A percentile compares a stretch with the other conserved stretches of the same genome.
These are phyloP conservation scores for Sebastes oblongus DNA, from an alignment of 2,797 vertebrate species.

Conservation along the genomic window DNA sequence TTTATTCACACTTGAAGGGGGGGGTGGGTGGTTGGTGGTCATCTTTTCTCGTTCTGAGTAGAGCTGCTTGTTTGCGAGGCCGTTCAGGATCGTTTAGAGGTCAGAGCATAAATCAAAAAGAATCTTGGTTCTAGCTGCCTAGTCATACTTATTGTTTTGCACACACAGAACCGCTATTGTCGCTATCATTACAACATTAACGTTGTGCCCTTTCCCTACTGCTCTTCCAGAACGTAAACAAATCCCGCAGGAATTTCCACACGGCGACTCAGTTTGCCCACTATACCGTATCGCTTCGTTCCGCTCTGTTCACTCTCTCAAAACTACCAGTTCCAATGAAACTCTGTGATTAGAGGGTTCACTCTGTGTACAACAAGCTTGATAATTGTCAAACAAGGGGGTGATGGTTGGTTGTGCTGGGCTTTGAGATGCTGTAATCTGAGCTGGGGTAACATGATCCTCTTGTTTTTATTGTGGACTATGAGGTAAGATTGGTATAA, in stretches of 20 bases:
- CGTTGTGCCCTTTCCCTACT: conserved; percentile 43
- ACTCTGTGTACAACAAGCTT: conserved; percentile 59
- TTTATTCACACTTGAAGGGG: conserved; percentile 53
- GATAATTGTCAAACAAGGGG: conserved; percentile 58
- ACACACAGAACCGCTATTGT: conserved; percentile 67
- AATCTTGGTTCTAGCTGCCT: conserved; percentile 28
- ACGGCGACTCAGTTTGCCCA: conserved; percentile 36
- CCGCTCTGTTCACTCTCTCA: conserved; percentile 60
- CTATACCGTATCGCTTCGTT: conserved; percentile 50
- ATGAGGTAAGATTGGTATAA: conserved; percentile 62
- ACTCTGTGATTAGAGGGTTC: conserved; percentile 72
- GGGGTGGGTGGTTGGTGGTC: conserved; percentile 1
- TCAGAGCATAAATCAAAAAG: conserved; percentile 57
- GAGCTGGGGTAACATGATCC: conserved; percentile 70
- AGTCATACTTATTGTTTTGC: conserved; percentile 52
- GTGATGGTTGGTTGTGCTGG: conserved; percentile 55
- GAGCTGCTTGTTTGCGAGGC: conserved; percentile 49
- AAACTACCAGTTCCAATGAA: conserved; percentile 66
- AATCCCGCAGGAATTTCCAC: conserved; percentile 67
- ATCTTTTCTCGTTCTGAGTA: conserved; percentile 39
- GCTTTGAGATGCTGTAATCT: conserved; percentile 67
- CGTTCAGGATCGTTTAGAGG: conserved; percentile 44
- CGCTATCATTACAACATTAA: conserved; percentile 57
- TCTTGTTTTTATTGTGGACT: conserved; percentile 51
- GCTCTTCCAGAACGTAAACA: conserved; percentile 66